Evolutionary conservation across 2,113 vertebrate species (phyloP).

Genomic region (Bolborhynchus lineola): DNA sequence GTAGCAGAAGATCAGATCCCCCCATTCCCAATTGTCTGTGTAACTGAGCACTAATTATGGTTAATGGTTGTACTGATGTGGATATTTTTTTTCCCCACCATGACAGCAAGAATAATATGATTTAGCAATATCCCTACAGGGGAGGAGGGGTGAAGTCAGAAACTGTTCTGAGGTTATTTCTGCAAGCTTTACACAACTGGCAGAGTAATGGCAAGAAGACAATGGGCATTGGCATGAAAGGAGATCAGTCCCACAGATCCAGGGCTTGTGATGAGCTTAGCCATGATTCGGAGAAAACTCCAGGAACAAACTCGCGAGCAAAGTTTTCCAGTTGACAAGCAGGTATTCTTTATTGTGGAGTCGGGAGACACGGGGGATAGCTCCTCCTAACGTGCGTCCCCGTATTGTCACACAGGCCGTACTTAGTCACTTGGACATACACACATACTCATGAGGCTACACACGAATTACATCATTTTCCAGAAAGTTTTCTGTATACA

Average conservation of each 20-base stretch:
- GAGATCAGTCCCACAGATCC: not conserved
- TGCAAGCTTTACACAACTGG: not conserved
- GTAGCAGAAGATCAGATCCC: slow-evolving; percentile 22
- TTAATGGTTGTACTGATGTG: slow-evolving; percentile 40
- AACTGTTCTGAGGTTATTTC: slow-evolving; percentile 4
- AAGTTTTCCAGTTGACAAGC: too few species aligned
- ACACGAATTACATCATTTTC: too few species aligned
- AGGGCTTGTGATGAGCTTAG: not conserved
- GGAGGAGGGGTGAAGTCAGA: not conserved
- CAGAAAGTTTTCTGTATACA: too few species aligned
- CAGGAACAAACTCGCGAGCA: too few species aligned
- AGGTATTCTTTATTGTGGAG: too few species aligned
- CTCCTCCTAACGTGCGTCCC: too few species aligned
- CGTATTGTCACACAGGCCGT: too few species aligned
- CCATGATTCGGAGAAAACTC: not conserved
- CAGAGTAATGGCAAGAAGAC: not conserved
- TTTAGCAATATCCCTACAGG: slow-evolving; percentile 12
- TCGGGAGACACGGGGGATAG: too few species aligned
- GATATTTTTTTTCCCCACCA: not conserved
- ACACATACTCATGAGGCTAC: too few species aligned
- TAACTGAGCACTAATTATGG: slow-evolving; percentile 30
- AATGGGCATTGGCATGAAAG: not conserved
- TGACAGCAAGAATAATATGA: slow-evolving; percentile 46
- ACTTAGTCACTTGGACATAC: too few species aligned
- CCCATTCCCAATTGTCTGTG: not conserved